Evolutionary conservation across 2,797 vertebrate genomes (phyloP).

Genomic region (Myioborus miniatus): DNA sequence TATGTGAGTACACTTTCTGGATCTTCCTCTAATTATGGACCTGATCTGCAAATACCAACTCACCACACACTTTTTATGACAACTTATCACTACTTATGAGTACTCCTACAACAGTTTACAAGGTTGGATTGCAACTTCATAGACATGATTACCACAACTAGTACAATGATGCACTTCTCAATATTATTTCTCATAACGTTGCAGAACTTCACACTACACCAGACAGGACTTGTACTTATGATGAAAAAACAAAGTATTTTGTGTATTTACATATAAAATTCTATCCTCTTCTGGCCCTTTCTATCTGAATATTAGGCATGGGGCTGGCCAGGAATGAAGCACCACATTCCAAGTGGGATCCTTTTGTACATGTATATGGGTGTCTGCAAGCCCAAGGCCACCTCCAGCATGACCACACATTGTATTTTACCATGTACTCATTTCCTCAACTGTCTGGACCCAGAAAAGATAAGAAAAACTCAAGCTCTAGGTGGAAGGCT

Average conservation of each 20-base stretch:
- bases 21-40: background rate
- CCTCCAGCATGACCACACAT: background rate
- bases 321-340: background rate
- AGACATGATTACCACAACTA: background rate
- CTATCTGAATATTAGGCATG: background rate
- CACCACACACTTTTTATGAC: background rate
- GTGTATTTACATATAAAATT: background rate
- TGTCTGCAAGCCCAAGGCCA: background rate
- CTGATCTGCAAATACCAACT: background rate
- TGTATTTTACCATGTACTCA: background rate
- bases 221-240: background rate
- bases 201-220: background rate
- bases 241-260: background rate
- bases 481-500: background rate
- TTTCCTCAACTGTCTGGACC: background rate
- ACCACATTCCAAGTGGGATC: background rate
- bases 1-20: background rate
- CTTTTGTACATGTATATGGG: accelerated
- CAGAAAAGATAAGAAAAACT: background rate
- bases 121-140: background rate
- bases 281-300: background rate
- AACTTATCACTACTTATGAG: background rate
- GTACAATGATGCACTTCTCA: background rate
- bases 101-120: background rate
- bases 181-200: background rate